phyloP scores from a whole-genome alignment of 2,888 invertebrate genomes.

The Chymomyza procnemis region DNA sequence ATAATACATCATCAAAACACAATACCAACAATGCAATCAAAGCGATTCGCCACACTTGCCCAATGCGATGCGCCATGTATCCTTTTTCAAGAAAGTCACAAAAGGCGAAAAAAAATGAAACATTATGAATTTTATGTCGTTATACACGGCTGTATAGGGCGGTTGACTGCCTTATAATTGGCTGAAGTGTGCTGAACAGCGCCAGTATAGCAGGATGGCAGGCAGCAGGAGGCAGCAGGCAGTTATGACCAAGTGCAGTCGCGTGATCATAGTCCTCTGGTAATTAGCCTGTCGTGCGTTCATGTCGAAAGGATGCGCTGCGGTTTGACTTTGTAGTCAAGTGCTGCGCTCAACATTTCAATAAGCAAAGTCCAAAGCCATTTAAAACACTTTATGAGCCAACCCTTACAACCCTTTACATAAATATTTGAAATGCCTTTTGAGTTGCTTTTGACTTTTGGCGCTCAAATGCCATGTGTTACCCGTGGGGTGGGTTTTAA shows the following conservation, averaged over 20 bases:
- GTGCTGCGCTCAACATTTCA: slow-evolving; percentile 51
- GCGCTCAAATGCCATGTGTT: slow-evolving; percentile 21
- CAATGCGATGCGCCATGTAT: slow-evolving; percentile 35
- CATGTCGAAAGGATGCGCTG: slow-evolving; percentile 45
- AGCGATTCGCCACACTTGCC: slow-evolving; percentile 70
- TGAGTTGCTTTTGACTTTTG: slow-evolving; percentile 25
- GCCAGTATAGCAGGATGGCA: background rate
- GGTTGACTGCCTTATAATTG: slow-evolving; percentile 49
- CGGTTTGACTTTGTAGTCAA: slow-evolving; percentile 66
- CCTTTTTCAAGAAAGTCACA: slow-evolving; percentile 48
- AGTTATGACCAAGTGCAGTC: slow-evolving; percentile 12
- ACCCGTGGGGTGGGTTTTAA: background rate
- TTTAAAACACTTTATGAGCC: slow-evolving; percentile 60
- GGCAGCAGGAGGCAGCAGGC: background rate
- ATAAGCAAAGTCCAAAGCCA: slow-evolving; percentile 46
- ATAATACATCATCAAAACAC: slow-evolving; percentile 61
- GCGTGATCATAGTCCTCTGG: slow-evolving; percentile 12
- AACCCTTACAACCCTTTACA: slow-evolving; percentile 43
- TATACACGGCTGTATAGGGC: slow-evolving; percentile 34
- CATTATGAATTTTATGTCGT: slow-evolving; percentile 40
- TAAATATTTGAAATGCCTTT: slow-evolving; percentile 5
- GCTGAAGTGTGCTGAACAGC: slow-evolving; percentile 39
- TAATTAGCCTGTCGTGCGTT: slow-evolving; percentile 49
- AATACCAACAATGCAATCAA: slow-evolving; percentile 68
- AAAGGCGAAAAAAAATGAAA: slow-evolving; percentile 34